Evolutionary conservation across 2,797 vertebrate species (phyloP), one percentile per base, ranked within the genome.

Genomic region (Poecile montanus): DNA sequence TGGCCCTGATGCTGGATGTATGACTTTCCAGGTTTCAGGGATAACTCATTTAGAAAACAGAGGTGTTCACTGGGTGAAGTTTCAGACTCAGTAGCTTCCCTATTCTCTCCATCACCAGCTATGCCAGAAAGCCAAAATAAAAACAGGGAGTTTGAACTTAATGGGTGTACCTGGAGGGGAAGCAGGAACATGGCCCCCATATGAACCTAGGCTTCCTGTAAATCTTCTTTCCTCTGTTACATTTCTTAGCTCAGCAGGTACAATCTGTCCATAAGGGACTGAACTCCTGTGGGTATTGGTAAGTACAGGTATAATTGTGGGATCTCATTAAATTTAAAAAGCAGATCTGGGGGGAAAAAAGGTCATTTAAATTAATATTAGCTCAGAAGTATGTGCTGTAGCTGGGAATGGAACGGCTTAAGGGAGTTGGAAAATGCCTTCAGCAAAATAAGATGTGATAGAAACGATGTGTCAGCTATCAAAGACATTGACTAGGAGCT

Each of bases 401-500:
- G 53, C 68, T 94, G 77, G 90, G 75, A 93, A 85, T 72, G 44
- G 71, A 87, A 94, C 84, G 45, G 83, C 91, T 95, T 93, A 77
- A 93, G 83, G 90, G 85, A 91, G 57, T 5, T 89, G 71, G 86
- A 93, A 94, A 94, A 94, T 87, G 94, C 93, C 95, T 91, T 94
- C 88, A 93, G 95, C 94, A 96, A 96, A 95, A 94, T 92, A 91
- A 87, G 86, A 89, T 94, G 73, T 94, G 94, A 94, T 96, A 96
- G 94, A 94, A 97, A 96, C 7, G 88, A 95, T 96, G 95, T 96
- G 96, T 96, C 95, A 96, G 93, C 95, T 96, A 96, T 96, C 94
- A 95, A 96, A 96, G 83, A 61, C 83, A 50, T 91, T 92, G 88
- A 95, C 83, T 89, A 85, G 47, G 71, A 96, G 88, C 91, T 96